Conservation (phyloP, 2,888 invertebrate species). For the Chaitophorus viminalis region DNA sequence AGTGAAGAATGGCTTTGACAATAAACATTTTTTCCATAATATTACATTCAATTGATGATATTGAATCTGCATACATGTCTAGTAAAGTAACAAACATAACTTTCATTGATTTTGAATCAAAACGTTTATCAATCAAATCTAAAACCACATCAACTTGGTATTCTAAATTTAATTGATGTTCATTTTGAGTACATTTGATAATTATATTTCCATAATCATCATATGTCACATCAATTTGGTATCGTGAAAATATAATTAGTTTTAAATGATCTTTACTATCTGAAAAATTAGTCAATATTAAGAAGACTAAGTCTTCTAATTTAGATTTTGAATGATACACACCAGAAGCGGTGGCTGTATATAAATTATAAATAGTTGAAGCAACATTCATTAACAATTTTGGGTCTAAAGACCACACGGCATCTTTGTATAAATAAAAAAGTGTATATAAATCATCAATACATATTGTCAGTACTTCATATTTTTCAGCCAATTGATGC, state of each 20-base stretch:
- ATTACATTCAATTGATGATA: conserved; percentile 65
- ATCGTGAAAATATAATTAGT: conserved; percentile 22
- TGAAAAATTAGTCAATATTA: conserved; percentile 27
- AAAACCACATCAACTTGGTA: conserved; percentile 15
- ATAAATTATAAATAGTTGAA: conserved; percentile 30
- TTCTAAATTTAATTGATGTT: conserved; percentile 37
- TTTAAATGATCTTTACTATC: conserved; percentile 38
- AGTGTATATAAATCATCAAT: conserved; percentile 31
- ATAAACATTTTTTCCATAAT: conserved; percentile 66
- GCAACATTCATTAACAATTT: conserved; percentile 14
- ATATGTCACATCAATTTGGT: conserved; percentile 7
- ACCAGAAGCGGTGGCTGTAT: neutral
- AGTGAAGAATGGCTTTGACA: conserved; percentile 67
- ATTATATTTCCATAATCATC: neutral
- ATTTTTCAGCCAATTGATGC: neutral
- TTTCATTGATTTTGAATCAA: neutral
- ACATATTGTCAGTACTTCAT: neutral
- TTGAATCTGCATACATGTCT: conserved; percentile 64
- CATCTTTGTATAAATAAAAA: conserved; percentile 25
- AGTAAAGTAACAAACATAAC: conserved; percentile 30
- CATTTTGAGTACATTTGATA: neutral
- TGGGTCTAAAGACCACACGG: conserved; percentile 41
- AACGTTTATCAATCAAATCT: conserved; percentile 10
- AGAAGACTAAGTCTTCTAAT: conserved; percentile 44
- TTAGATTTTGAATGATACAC: conserved; percentile 35